Evolutionary conservation across 2,797 vertebrate genomes (phyloP), one percentile per base, ranked within the genome.

Genomic region (Schizopygopsis malacanthus): DNA sequence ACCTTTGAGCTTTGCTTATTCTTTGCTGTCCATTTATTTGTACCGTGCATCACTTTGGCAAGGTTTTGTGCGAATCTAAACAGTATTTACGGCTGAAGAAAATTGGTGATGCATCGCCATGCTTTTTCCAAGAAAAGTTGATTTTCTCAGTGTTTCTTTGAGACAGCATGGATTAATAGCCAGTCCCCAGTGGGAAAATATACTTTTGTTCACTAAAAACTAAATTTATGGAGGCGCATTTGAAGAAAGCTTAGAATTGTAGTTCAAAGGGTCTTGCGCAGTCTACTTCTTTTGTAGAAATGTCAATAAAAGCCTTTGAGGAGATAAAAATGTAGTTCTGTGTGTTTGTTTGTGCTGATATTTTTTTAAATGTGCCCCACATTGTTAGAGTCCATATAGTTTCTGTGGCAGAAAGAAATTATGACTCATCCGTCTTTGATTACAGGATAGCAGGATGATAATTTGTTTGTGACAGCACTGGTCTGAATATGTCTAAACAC

Each of bases 391-490:
- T 25, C 54, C 71, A 63, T 28, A 63, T 22, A 75, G 54, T 50
- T 67, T 77, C 8, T 41, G 6, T 67, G 59, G 45, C 72, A 52
- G 76, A 43, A 41, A 47, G n/a, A 79, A 76, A 85, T 56, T 70
- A 83, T 78, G 79, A 70, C 71, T 78, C 72, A 71, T 70, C 9
- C n/a, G 15, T 22, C 71, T 73, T 71, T 82, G 63, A 87, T 81
- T 25, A 25, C 20, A 54, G 47, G 39, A 85, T 85, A 41, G 79
- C 73, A 82, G 47, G 67, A 45, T 75, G 79, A 82, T 85, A 37
- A 83, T 83, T 85, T 85, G 65, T 81, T 82, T 79, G 22, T 79
- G 83, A 39, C 67, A 71, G 78, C 69, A 41, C 72, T 61, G n/a
- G 81, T 87, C 67, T 87, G 67, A 65, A 63, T 71, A 73, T 80